Evolutionary conservation across 2,888 invertebrate species (phyloP).

Genomic region (Philhelius pedissequus): DNA sequence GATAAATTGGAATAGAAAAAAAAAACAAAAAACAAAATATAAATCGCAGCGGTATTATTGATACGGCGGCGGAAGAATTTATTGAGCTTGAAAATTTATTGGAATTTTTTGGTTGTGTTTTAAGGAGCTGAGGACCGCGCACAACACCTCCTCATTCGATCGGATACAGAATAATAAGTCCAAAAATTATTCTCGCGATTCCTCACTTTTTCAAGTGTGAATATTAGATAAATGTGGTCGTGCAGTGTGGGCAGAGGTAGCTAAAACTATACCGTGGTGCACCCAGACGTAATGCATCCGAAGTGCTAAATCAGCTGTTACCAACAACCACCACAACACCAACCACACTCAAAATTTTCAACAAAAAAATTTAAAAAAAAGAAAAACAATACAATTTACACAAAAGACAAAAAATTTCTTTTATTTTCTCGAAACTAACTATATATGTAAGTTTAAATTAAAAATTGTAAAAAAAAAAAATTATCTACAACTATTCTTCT

Average conservation of each 20-base stretch:
- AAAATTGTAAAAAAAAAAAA: constrained; percentile 13
- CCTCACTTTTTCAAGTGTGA: constrained; percentile 68
- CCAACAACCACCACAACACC: constrained; percentile 42
- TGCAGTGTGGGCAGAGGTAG: constrained; percentile 60
- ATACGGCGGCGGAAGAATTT: constrained; percentile 24
- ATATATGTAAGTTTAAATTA: constrained; percentile 19
- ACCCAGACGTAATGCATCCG: constrained; percentile 52
- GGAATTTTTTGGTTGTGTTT: constrained; percentile 46
- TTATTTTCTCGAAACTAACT: constrained; percentile 18
- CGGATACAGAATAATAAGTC: constrained; percentile 71
- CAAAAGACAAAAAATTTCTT: constrained; percentile 58
- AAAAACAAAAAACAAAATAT: neutral
- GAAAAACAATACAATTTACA: constrained; percentile 50
- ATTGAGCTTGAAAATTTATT: constrained; percentile 26
- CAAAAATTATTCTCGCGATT: constrained; percentile 66
- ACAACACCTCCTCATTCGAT: constrained; percentile 72
- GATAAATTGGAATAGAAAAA: too few relatives aligned
- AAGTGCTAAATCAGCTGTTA: constrained; percentile 65
- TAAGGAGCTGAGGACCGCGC: constrained; percentile 68
- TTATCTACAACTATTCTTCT: neutral
- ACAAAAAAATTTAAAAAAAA: constrained; percentile 13
- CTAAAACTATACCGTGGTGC: constrained; percentile 37
- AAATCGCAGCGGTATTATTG: constrained; percentile 34
- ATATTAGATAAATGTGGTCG: constrained; percentile 56
- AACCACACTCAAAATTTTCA: constrained; percentile 39